These are phyloP conservation scores for Acronicta psi DNA, from an alignment of 2,888 invertebrate species.

Conservation along the genomic window DNA sequence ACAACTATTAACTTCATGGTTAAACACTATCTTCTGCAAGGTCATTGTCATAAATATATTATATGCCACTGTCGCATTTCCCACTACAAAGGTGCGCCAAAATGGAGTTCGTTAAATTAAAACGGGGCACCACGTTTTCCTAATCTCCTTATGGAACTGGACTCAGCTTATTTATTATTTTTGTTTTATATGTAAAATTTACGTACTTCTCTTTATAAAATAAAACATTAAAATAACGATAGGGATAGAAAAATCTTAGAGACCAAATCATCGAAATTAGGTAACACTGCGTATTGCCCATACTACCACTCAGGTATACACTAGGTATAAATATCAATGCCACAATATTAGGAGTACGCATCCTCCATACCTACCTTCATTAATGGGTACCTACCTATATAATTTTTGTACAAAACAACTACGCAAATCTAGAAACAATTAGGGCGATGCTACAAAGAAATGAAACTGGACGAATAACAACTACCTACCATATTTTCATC, in stretches of 20 bases:
- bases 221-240: no score
- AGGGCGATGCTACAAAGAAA: conserved; percentile 34
- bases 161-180: conserved; percentile 55
- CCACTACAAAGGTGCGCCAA: conserved; percentile 50
- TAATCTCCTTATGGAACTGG: conserved; percentile 53
- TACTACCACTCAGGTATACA: no score
- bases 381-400: no score
- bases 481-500: conserved; percentile 57
- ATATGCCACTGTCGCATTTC: conserved; percentile 24
- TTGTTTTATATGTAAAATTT: no score
- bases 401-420: not conserved
- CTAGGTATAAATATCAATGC: no score
- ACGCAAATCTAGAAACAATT: conserved; percentile 9
- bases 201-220: no score
- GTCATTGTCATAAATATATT: conserved; percentile 18
- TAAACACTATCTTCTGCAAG: conserved; percentile 32
- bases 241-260: no score
- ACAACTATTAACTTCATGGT: conserved; percentile 10
- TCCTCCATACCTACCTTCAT: no score
- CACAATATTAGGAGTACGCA: no score
- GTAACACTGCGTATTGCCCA: no score
- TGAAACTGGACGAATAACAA: conserved; percentile 57
- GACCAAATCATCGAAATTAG: no score
- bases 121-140: conserved; percentile 50
- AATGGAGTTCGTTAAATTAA: conserved; percentile 62